These are phyloP conservation scores for Eciton burchellii DNA, from an alignment of 1,140 invertebrate genomes.

Conservation along the genomic window DNA sequence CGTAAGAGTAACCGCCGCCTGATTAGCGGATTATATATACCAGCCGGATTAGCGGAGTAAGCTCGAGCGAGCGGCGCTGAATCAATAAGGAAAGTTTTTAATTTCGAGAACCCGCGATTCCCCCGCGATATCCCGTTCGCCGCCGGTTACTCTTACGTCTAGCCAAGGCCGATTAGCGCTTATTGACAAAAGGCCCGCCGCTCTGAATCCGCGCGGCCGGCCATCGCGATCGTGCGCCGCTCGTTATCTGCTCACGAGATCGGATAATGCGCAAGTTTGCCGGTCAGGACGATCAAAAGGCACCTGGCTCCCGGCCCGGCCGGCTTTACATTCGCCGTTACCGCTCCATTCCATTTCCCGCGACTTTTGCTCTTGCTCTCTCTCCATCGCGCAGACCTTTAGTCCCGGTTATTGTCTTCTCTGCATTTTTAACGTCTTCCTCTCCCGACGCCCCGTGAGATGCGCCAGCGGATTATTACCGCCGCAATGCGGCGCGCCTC, in stretches of 20 bases:
- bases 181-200: conserved; percentile 17
- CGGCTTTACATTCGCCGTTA: conserved; percentile 34
- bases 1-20: conserved; percentile 50
- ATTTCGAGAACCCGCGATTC: conserved; percentile 53
- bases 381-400: conserved; percentile 29
- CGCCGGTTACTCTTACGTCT: neutral
- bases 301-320: neutral
- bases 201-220: conserved; percentile 10
- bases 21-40: no score
- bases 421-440: conserved; percentile 46
- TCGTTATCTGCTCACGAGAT: conserved; percentile 44
- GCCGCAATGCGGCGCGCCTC: conserved; percentile 11
- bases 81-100: conserved; percentile 63
- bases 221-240: conserved; percentile 13
- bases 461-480: conserved; percentile 41
- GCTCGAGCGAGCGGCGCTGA: conserved; percentile 37
- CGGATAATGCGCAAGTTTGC: conserved; percentile 52
- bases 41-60: conserved; percentile 49
- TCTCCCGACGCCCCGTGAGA: conserved; percentile 22
- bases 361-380: neutral
- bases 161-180: conserved; percentile 31
- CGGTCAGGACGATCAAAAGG: conserved; percentile 1
- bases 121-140: neutral
- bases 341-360: conserved; percentile 34
- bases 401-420: conserved; percentile 54